Percentiles rank a stretch among this genome's conserved stretches.
Evolutionary conservation across 1,140 invertebrate genomes (phyloP).

Genomic region (Zelostemma sp.): DNA sequence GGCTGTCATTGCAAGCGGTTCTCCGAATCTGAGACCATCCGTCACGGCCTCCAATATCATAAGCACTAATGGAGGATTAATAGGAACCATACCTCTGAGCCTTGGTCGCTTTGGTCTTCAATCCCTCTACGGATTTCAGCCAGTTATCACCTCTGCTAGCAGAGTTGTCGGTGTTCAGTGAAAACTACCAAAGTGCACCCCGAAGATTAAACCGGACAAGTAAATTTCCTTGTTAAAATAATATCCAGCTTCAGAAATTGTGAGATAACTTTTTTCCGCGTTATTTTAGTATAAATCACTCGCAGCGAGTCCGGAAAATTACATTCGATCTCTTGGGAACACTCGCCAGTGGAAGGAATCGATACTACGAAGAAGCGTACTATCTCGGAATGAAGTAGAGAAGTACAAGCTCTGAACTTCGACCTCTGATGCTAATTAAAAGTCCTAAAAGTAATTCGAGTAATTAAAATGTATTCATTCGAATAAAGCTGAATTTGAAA

Average conservation of each 20-base stretch:
- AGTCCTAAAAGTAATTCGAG: too few relatives aligned
- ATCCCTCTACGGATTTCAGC: conserved; percentile 22
- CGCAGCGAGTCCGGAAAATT: conserved; percentile 16
- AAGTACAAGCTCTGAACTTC: neutral
- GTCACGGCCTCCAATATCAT: conserved; percentile 22
- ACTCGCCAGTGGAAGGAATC: conserved; percentile 9
- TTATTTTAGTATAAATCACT: conserved; percentile 11
- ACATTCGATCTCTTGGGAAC: conserved; percentile 15
- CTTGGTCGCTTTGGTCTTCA: conserved; percentile 12
- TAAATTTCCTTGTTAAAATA: neutral
- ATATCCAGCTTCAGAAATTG: too few relatives aligned
- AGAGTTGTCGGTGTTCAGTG: conserved; percentile 8
- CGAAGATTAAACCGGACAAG: neutral
- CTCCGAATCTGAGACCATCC: conserved; percentile 17
- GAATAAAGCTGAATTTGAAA: neutral
- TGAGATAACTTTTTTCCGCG: neutral
- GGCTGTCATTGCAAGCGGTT: conserved; percentile 11
- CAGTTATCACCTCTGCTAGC: conserved; percentile 5
- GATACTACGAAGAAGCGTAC: neutral
- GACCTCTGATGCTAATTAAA: too few relatives aligned
- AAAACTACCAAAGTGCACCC: neutral
- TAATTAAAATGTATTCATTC: too few relatives aligned
- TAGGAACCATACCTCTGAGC: conserved; percentile 12
- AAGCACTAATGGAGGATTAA: conserved; percentile 20
- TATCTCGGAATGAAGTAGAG: conserved; percentile 7